phyloP scores from a whole-genome alignment of 2,888 invertebrate genomes.

The Drosophila pseudotakahashii region DNA sequence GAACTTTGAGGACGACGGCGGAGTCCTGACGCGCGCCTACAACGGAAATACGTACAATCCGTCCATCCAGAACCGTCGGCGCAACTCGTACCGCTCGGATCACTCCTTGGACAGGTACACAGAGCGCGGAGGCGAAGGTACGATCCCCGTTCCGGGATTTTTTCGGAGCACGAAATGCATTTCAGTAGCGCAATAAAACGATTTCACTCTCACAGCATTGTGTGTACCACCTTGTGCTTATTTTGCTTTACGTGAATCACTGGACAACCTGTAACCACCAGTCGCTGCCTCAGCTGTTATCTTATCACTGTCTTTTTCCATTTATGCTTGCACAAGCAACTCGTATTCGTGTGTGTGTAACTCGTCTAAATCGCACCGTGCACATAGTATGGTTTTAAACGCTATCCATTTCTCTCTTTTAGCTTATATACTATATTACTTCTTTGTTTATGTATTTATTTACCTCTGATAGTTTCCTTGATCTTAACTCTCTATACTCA shows the following conservation, averaged over 20 bases:
- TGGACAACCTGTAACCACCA: conserved; percentile 21
- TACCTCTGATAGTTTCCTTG: background rate
- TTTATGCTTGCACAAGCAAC: conserved; percentile 35
- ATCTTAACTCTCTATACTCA: background rate
- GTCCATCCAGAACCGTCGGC: conserved; percentile 71
- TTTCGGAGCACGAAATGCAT: background rate
- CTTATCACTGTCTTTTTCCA: conserved; percentile 42
- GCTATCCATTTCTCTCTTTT: background rate
- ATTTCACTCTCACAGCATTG: conserved; percentile 6
- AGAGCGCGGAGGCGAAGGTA: conserved; percentile 82
- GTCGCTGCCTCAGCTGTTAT: conserved; percentile 35
- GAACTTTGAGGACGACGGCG: conserved; percentile 84
- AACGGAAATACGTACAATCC: conserved; percentile 80
- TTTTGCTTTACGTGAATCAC: conserved; percentile 41
- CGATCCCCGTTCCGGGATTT: conserved; percentile 30
- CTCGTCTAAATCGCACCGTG: background rate
- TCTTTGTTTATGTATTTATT: too few species aligned
- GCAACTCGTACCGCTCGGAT: conserved; percentile 82
- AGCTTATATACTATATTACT: background rate
- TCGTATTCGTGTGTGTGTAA: conserved; percentile 5
- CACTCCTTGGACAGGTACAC: conserved; percentile 84
- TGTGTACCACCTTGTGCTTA: conserved; percentile 4
- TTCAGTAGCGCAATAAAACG: background rate
- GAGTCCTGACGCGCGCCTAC: conserved; percentile 83
- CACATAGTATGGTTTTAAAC: conserved; percentile 2